Conservation (phyloP, 2,888 invertebrate species). For the Drosophila antonietae region DNA sequence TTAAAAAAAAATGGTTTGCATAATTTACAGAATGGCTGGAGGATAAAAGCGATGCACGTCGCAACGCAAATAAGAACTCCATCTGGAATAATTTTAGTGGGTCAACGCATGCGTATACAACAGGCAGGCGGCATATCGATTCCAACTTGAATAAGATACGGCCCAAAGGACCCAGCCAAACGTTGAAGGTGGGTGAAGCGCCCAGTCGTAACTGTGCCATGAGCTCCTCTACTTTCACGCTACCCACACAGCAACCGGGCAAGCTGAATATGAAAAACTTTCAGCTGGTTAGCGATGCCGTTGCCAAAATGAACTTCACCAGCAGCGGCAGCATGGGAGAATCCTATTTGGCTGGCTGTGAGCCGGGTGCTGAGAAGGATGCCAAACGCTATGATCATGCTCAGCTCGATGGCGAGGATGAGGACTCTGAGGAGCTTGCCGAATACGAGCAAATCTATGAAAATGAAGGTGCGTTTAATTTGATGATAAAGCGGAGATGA, state of each 20-base stretch:
- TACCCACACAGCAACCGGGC: slow-evolving; percentile 90
- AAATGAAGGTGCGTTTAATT: slow-evolving; percentile 85
- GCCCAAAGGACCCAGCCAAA: slow-evolving; percentile 89
- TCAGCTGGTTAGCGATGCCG: slow-evolving; percentile 94
- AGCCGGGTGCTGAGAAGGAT: slow-evolving; percentile 76
- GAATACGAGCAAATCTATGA: slow-evolving; percentile 90
- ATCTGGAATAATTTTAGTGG: slow-evolving; percentile 88
- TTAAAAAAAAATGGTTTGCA: slow-evolving; percentile 9
- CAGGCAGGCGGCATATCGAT: slow-evolving; percentile 88
- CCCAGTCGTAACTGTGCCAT: slow-evolving; percentile 73
- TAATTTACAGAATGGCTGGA: slow-evolving; percentile 86
- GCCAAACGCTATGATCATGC: slow-evolving; percentile 86
- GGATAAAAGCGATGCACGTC: slow-evolving; percentile 84
- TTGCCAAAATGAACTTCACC: slow-evolving; percentile 89
- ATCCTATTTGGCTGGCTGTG: slow-evolving; percentile 71
- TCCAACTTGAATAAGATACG: slow-evolving; percentile 86
- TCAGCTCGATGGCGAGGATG: slow-evolving; percentile 90
- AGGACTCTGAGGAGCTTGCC: slow-evolving; percentile 88
- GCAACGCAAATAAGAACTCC: slow-evolving; percentile 82
- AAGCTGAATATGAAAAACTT: slow-evolving; percentile 95
- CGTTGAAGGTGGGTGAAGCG: slow-evolving; percentile 86
- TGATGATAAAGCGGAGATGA: background rate
- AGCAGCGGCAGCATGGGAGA: slow-evolving; percentile 79
- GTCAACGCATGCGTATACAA: slow-evolving; percentile 89
- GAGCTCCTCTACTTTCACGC: slow-evolving; percentile 70